Conservation (phyloP, 2,113 vertebrate genomes). For the Sakesphorus luctuosus region DNA sequence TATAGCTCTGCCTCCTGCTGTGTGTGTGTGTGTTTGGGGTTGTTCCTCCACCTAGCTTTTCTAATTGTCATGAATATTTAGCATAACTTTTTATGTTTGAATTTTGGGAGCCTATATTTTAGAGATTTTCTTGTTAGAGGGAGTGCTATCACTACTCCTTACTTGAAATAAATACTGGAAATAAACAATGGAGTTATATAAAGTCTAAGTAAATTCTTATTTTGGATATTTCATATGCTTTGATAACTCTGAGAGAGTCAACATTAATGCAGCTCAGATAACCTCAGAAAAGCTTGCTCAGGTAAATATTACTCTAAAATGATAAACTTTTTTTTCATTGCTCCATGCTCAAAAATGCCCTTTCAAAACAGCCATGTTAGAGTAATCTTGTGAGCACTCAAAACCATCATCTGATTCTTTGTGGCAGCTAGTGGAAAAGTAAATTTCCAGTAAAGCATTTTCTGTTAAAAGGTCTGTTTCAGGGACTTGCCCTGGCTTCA, state of each 20-base stretch:
- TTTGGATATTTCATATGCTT: neutral
- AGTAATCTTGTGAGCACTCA: neutral
- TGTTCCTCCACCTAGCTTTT: neutral
- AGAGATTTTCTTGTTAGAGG: neutral
- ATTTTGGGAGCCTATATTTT: neutral
- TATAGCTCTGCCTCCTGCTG: neutral
- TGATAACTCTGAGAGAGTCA: neutral
- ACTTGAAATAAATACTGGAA: neutral
- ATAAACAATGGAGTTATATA: neutral
- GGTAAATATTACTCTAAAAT: neutral
- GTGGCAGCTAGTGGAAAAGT: neutral
- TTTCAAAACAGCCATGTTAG: neutral
- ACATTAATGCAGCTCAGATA: neutral
- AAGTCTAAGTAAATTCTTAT: neutral
- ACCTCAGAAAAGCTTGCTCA: neutral
- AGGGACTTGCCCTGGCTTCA: neutral
- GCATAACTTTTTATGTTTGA: neutral
- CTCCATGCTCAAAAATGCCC: neutral
- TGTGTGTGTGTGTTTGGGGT: accelerated
- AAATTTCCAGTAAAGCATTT: neutral
- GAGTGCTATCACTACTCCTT: neutral
- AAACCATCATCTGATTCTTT: neutral
- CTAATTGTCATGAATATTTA: neutral
- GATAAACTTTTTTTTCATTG: neutral
- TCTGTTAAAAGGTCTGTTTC: neutral